phyloP scores from a whole-genome alignment of 2,888 invertebrate genomes.

The Drosophila picticornis region DNA sequence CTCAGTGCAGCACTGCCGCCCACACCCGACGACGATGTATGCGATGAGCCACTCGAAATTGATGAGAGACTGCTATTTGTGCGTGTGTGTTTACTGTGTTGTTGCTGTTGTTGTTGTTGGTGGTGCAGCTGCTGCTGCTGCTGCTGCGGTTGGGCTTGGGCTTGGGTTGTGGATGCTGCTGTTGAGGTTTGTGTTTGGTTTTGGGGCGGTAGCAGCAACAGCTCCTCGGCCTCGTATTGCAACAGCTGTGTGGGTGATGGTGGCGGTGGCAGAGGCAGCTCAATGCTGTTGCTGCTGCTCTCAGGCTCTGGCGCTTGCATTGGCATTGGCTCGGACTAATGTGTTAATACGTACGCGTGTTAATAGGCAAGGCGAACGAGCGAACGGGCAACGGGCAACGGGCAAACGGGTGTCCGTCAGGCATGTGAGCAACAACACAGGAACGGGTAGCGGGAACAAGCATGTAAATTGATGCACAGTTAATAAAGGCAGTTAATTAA shows the following conservation, averaged over 20 bases:
- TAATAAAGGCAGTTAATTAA: constrained; percentile 69
- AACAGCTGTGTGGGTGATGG: constrained; percentile 84
- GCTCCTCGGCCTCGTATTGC: constrained; percentile 76
- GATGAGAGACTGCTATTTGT: constrained; percentile 84
- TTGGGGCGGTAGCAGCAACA: constrained; percentile 33
- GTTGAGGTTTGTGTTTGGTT: constrained; percentile 31
- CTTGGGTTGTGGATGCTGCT: constrained; percentile 9
- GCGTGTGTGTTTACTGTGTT: constrained; percentile 79
- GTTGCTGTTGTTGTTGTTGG: constrained; percentile 35
- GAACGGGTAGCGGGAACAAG: constrained; percentile 14
- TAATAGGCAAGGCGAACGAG: constrained; percentile 36
- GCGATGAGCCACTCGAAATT: constrained; percentile 80
- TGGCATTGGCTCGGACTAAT: constrained; percentile 65
- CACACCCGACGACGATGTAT: constrained; percentile 78
- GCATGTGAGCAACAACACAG: constrained; percentile 14
- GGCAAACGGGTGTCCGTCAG: constrained; percentile 1
- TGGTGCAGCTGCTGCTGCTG: constrained; percentile 10
- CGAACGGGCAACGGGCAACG: not conserved
- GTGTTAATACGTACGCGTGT: constrained; percentile 68
- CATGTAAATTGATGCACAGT: constrained; percentile 59
- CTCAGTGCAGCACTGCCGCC: constrained; percentile 64
- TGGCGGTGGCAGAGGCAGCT: constrained; percentile 83
- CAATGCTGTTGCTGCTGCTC: constrained; percentile 50
- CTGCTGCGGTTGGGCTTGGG: constrained; percentile 38
- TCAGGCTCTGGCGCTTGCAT: constrained; percentile 30